Evolutionary conservation across 1,140 invertebrate species (phyloP).

Genomic region (Agrypnia vestita): DNA sequence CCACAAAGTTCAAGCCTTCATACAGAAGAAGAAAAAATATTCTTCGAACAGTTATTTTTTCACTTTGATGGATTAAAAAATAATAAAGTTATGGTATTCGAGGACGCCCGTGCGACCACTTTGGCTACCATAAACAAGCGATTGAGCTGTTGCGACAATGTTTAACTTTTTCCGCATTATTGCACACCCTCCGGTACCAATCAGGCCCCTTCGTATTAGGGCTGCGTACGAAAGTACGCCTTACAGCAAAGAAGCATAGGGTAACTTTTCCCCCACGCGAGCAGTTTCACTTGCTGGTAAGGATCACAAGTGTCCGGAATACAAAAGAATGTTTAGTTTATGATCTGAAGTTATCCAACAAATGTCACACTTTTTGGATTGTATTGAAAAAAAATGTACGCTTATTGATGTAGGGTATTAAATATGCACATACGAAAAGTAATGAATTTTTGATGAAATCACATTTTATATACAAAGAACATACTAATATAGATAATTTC

Average conservation of each 20-base stretch:
- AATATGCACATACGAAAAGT: too few species aligned
- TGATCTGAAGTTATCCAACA: constrained; percentile 36
- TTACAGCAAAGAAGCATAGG: background rate
- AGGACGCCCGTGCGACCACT: constrained; percentile 6
- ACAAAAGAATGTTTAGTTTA: constrained; percentile 43
- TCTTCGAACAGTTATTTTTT: too few species aligned
- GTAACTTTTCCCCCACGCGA: background rate
- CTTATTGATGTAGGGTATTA: constrained; percentile 2
- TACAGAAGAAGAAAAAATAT: too few species aligned
- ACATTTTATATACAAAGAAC: too few species aligned
- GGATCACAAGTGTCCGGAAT: constrained; percentile 2
- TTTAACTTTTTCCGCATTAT: constrained; percentile 57
- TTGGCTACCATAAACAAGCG: constrained; percentile 43
- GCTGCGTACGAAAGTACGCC: background rate
- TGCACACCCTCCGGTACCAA: constrained; percentile 41
- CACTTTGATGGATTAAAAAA: too few species aligned
- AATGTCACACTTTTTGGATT: constrained; percentile 37
- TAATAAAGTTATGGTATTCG: too few species aligned
- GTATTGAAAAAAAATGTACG: constrained; percentile 22
- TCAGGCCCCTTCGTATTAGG: background rate
- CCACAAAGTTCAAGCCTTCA: too few species aligned
- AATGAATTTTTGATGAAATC: too few species aligned
- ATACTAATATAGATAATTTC: too few species aligned
- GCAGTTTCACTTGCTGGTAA: constrained; percentile 20
- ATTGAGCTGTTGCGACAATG: constrained; percentile 57